Base-by-base conservation (phyloP, 2,888 invertebrate species). In the Ariolimax columbianus region DNA sequence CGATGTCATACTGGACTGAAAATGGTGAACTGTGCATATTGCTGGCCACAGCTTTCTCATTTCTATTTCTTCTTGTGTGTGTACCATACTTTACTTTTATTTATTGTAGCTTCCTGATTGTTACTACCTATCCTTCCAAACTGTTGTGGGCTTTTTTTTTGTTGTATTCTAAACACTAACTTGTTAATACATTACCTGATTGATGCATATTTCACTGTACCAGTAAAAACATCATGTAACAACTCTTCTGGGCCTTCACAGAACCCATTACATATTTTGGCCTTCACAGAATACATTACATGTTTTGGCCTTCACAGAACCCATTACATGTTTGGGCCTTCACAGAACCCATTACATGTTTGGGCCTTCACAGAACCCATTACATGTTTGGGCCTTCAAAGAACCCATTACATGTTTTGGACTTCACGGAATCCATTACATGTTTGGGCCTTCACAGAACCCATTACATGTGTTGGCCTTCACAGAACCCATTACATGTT, bases 81-180 rank as follows among this genome's bases (percentile, higher is more conserved):
- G n/a, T 14, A 6, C 47, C 47, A 9, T 9, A 47, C 47, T 47
- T 47, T 14, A 47, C 33, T 26, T 38, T 33, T 68, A 68, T 40
- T 70, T 7, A 30, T 38, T 26, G 40, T 40, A 7, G 6, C 19
- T 70, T 36, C 38, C 38, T 70, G 70, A 70, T 70, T 70, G 70
- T 38, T 55, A n/a, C n/a, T n/a, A n/a, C 55, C 17, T 55, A 2
- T 55, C 3, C 38, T 40, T 72, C 23, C 38, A 19, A n/a, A 73
- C 6, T 73, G 26, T 43, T 73, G 40, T 73, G 43, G 73, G 73
- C 73, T 73, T 73, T 72, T n/a, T n/a, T 0, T 14, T 73, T 73
- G 73, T 73, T 73, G 73, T 73, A 72, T 40, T 72, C 40, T 43
- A 47, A n/a, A 17, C 43, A 43, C 9, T 73, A 40, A n/a, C n/a